Conservation (phyloP, 2,113 vertebrate species). For the Alethe diademata region DNA sequence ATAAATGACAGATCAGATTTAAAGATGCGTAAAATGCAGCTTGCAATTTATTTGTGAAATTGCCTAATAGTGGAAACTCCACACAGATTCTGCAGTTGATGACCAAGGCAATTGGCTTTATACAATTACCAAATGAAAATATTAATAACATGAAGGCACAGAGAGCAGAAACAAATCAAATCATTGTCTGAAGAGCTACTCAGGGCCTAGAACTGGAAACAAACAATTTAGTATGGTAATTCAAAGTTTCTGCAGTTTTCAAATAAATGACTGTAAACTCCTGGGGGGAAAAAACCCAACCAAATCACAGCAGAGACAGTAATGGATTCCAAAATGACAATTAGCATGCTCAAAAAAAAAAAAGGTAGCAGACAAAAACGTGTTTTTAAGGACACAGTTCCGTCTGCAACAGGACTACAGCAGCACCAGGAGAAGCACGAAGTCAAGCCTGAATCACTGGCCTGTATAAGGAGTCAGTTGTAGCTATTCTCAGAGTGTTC, state of each 20-base stretch:
- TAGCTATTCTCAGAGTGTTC: slow-evolving; percentile 38
- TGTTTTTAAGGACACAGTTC: not conserved
- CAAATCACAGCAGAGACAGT: not conserved
- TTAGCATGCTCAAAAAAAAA: not conserved
- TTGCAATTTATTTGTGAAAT: not conserved
- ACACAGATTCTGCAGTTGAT: not conserved
- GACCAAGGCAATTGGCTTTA: not conserved
- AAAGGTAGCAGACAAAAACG: not conserved
- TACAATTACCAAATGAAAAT: not conserved
- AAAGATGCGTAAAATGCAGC: not conserved
- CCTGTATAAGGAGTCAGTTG: slow-evolving; percentile 10
- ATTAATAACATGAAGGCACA: not conserved
- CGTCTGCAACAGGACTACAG: not conserved
- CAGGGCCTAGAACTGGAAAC: not conserved
- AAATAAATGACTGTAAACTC: not conserved
- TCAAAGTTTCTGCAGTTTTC: not conserved
- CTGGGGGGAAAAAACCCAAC: not conserved
- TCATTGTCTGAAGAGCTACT: not conserved
- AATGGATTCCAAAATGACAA: slow-evolving; percentile 2
- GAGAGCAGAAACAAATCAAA: slow-evolving; percentile 3
- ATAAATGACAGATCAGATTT: not conserved
- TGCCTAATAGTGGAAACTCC: not conserved
- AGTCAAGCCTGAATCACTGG: slow-evolving; percentile 12
- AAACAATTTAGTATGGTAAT: not conserved
- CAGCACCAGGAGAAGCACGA: not conserved